Conservation (phyloP, 2,113 vertebrate genomes). For the Sturnira hondurensis region DNA sequence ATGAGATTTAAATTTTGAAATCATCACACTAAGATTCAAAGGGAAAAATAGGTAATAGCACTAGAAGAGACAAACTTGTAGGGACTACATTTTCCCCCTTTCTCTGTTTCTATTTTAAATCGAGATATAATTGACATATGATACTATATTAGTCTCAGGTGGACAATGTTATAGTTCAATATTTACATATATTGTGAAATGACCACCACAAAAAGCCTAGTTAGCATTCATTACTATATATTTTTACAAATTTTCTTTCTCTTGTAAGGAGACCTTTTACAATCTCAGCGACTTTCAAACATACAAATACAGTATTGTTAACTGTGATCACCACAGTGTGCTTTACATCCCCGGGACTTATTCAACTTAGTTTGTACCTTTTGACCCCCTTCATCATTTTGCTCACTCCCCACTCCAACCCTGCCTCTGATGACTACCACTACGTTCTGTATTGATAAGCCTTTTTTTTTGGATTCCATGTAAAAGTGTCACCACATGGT, state of each 20-base stretch:
- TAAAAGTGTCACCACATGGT: neutral
- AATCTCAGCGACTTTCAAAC: neutral
- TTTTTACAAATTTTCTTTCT: neutral
- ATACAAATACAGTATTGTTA: neutral
- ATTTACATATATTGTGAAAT: neutral
- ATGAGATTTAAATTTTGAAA: neutral
- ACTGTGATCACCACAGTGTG: neutral
- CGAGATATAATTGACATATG: neutral
- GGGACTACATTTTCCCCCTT: neutral
- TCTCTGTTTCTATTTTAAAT: neutral
- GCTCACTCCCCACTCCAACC: neutral
- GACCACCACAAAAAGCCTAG: neutral
- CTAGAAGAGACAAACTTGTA: neutral
- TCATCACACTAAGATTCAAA: neutral
- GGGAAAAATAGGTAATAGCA: neutral
- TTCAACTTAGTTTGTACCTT: neutral
- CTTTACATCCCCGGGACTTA: neutral
- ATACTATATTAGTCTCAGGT: neutral
- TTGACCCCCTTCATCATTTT: neutral
- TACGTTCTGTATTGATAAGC: neutral
- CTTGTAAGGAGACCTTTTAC: neutral
- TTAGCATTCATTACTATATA: neutral
- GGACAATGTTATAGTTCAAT: neutral
- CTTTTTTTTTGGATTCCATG: neutral
- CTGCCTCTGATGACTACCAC: neutral